Evolutionary conservation across 2,113 vertebrate species (phyloP).

Genomic region (Rhabdomys dilectus): DNA sequence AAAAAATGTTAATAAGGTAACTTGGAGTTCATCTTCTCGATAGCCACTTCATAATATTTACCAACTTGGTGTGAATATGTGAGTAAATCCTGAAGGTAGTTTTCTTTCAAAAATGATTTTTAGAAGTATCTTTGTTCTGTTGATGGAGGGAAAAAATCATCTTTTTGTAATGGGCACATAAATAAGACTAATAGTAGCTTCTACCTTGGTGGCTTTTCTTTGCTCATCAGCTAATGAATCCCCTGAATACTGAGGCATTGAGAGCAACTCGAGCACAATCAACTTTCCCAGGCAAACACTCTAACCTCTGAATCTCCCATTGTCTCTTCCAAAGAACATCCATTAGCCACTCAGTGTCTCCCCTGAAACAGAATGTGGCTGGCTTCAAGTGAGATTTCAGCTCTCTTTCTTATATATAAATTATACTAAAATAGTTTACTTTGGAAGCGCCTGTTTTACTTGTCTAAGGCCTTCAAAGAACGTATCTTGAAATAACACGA

Average conservation of each 20-base stretch:
- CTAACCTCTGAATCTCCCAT: not conserved
- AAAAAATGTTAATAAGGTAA: not conserved
- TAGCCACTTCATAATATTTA: conserved; percentile 33
- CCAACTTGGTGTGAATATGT: not conserved
- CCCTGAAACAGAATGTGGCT: not conserved
- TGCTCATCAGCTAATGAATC: not conserved
- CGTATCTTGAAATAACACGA: conserved; percentile 3
- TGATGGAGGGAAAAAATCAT: not conserved
- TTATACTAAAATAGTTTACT: not conserved
- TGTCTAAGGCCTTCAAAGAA: conserved; percentile 32
- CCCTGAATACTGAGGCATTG: not conserved
- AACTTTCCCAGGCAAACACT: not conserved
- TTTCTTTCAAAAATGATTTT: not conserved
- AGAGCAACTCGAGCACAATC: not conserved
- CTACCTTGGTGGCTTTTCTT: not conserved
- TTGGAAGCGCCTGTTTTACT: conserved; percentile 16
- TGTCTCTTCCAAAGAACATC: not conserved
- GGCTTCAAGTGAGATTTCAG: not conserved
- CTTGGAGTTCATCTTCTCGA: not conserved
- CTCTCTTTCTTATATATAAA: conserved; percentile 10
- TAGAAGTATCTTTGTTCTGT: not conserved
- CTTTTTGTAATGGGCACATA: conserved; percentile 15
- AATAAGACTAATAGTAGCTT: conserved; percentile 29
- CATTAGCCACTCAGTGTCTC: not conserved
- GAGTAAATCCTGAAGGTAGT: not conserved